Conservation (phyloP, 2,888 invertebrate genomes). For the Meta bourneti region DNA sequence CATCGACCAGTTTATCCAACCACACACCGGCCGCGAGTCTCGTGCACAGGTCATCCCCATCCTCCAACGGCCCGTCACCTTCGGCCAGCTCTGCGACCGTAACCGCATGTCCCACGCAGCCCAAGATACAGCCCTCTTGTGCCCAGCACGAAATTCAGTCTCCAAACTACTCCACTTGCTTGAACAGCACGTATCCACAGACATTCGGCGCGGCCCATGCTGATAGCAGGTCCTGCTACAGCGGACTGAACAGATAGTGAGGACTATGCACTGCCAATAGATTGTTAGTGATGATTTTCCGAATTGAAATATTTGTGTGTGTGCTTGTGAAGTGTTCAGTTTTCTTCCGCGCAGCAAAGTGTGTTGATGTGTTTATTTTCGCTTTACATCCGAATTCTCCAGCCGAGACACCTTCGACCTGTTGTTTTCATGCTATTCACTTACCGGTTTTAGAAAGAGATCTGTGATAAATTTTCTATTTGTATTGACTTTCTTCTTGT, state of each 20-base stretch:
- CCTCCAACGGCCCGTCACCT: slow-evolving; percentile 4
- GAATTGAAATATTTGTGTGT: neutral
- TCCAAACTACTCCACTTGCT: slow-evolving; percentile 11
- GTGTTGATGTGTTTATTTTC: neutral
- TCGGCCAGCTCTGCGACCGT: neutral
- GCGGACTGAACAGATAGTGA: slow-evolving; percentile 52
- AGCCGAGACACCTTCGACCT: neutral
- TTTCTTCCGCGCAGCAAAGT: neutral
- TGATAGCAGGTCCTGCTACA: slow-evolving; percentile 26
- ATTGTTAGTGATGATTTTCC: neutral
- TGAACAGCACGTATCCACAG: slow-evolving; percentile 18
- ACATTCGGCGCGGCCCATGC: neutral
- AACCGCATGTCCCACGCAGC: neutral
- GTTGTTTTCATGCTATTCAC: neutral
- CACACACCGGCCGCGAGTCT: slow-evolving; percentile 41
- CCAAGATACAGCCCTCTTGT: slow-evolving; percentile 23
- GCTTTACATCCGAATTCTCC: neutral
- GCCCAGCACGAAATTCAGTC: slow-evolving; percentile 11
- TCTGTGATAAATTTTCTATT: slow-evolving; percentile 1
- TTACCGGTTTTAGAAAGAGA: neutral
- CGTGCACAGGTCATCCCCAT: slow-evolving; percentile 33
- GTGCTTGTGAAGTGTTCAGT: neutral
- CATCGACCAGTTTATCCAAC: slow-evolving; percentile 17
- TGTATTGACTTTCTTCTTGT: neutral
- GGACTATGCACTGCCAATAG: neutral